Evolutionary conservation across 1,140 invertebrate genomes (phyloP).

Genomic region (Drosophila equinoxialis): DNA sequence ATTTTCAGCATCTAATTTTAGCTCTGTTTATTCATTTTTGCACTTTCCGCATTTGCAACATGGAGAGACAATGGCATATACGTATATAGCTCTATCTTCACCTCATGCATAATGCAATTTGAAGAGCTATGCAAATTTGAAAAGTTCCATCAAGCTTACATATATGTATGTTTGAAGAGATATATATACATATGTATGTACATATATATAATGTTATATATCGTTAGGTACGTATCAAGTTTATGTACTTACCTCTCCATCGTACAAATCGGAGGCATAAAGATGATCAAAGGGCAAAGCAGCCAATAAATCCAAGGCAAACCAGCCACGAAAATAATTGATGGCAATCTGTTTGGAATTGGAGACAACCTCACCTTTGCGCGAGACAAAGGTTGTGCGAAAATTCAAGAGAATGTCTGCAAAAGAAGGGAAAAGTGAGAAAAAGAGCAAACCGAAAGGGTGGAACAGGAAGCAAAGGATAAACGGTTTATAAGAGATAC

Average conservation of each 20-base stretch:
- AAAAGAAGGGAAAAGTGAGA: constrained; percentile 67
- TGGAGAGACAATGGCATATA: not conserved
- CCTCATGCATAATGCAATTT: constrained; percentile 21
- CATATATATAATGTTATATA: not conserved
- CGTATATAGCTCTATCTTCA: not conserved
- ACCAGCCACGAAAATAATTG: constrained; percentile 98
- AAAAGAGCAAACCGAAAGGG: constrained; percentile 77
- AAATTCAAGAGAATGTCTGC: constrained; percentile 99
- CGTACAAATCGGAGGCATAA: constrained; percentile 93
- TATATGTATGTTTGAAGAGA: not conserved
- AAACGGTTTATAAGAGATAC: constrained; percentile 49
- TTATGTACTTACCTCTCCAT: constrained; percentile 88
- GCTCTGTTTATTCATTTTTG: constrained; percentile 8
- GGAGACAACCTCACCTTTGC: constrained; percentile 99
- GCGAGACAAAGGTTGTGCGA: constrained; percentile 98
- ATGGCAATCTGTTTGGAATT: constrained; percentile 93
- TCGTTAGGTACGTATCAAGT: not conserved
- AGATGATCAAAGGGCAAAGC: constrained; percentile 98
- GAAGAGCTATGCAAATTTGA: constrained; percentile 13
- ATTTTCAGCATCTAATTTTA: not conserved
- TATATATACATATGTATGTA: not conserved
- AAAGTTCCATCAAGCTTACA: not conserved
- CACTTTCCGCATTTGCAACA: not conserved
- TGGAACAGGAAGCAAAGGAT: constrained; percentile 31
- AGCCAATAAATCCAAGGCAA: constrained; percentile 96